Conservation (phyloP, 2,797 vertebrate genomes). For the Alosa sapidissima region DNA sequence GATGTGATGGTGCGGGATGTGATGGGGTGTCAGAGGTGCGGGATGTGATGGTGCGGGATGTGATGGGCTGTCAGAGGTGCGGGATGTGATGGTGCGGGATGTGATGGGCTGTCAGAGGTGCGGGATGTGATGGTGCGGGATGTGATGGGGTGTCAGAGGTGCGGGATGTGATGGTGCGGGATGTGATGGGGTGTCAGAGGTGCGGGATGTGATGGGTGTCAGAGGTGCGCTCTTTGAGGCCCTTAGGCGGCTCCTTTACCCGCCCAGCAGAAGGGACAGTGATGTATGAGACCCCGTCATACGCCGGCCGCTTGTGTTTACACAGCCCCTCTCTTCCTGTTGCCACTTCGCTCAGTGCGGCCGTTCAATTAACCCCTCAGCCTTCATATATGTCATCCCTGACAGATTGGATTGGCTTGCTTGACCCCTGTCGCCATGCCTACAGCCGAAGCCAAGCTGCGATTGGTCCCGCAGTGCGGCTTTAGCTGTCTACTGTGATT, state of each 20-base stretch:
- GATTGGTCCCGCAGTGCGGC: conserved; percentile 1
- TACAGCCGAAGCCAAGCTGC: not conserved
- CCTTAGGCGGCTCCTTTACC: not conserved
- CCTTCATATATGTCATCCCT: conserved; percentile 15
- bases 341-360: not conserved
- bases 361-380: conserved; percentile 13
- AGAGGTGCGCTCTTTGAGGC: not conserved
- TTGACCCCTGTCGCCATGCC: conserved; percentile 23
- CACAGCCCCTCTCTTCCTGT: conserved; percentile 14
- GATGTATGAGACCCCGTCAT: not conserved
- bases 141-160: no score
- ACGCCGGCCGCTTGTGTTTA: not conserved
- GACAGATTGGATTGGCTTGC: conserved; percentile 22
- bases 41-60: no score
- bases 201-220: not conserved
- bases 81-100: no score
- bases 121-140: no score
- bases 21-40: no score
- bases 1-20: no score
- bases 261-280: not conserved
- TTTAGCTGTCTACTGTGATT: not conserved
- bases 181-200: not conserved
- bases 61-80: no score
- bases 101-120: no score
- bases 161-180: no score